These are phyloP conservation scores for Coturnix japonica DNA, from an alignment of 2,113 vertebrate species.

Conservation along the genomic window DNA sequence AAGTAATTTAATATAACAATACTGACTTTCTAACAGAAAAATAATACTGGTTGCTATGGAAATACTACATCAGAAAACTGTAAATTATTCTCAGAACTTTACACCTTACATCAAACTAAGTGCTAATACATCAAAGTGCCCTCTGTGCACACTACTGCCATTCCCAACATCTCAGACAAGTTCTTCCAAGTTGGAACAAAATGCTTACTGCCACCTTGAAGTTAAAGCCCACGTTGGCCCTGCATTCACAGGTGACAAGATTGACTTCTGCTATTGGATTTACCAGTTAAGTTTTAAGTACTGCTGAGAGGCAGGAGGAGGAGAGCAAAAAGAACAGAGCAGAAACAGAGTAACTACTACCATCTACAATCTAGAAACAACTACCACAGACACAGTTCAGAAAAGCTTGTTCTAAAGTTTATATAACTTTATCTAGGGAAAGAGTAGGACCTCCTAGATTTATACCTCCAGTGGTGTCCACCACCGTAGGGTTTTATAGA, in stretches of 20 bases:
- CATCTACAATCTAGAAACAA: not conserved
- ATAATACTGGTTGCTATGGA: not conserved
- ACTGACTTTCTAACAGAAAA: not conserved
- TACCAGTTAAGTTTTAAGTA: not conserved
- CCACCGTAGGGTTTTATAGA: too few relatives aligned
- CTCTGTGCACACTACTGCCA: not conserved
- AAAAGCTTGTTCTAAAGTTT: not conserved
- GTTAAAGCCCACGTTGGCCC: not conserved
- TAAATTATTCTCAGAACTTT: not conserved
- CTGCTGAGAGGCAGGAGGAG: not conserved
- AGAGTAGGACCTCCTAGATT: not conserved
- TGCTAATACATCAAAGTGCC: not conserved
- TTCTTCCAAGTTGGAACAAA: not conserved
- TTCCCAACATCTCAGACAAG: not conserved
- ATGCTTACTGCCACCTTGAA: not conserved
- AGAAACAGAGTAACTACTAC: not conserved
- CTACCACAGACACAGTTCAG: not conserved
- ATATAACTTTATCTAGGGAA: not conserved
- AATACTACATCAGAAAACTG: not conserved
- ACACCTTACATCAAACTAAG: not conserved
- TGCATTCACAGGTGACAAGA: not conserved
- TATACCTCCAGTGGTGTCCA: not conserved
- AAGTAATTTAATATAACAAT: not conserved
- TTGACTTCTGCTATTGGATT: not conserved
- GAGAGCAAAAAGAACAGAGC: not conserved